Evolutionary conservation across 2,797 vertebrate genomes (phyloP), one percentile per base, ranked within the genome.

Genomic region (Muscicapa comitata): DNA sequence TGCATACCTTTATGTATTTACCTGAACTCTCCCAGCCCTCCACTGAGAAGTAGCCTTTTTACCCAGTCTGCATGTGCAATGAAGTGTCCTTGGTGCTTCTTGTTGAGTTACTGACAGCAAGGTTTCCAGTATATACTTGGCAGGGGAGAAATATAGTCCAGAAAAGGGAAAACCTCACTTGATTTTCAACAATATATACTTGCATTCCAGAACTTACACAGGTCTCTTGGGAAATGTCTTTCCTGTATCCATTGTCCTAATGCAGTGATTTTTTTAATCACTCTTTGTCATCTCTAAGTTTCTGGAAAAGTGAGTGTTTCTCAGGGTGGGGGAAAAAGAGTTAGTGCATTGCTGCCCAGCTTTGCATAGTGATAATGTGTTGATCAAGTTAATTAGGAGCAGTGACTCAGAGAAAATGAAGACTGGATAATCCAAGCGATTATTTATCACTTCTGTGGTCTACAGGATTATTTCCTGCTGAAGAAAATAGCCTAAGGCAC

Each of bases 241-340:
- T 91, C 85, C 82, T 81, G 51, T 37, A 33, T 55, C 85, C 70
- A 86, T 91, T 95, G 73, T 96, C 77, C 73, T 72, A 66, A 78
- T 55, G 42, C 13, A 62, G 59, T 47, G 77, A 76, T 25, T 94
- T 96, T 94, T 85, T 40, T 95, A 91, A 94, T 97, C 35, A 23
- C 75, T 86, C 87, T 91, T 91, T 88, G 87, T 96, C 94, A 93
- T 93, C 70, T 94, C 70, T 45, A 33, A 62, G 79, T 51, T 90
- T 88, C 87, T 96, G 93, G 91, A 95, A 88, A 88, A 93, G 73
- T 88, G 77, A 81, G 70, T 87, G 85, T 95, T 95, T 96, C 68
- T 73, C 59, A 76, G 73, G 76, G 82, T 86, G 66, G 73, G 67
- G 29, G 42, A 61, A 50, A n/a, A 31, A 74, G 72, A 74, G 80